Evolutionary conservation across 35 echinoderm and acorn worm genomes (phyloP).

Genomic region (Eucidaris tribuloides): DNA sequence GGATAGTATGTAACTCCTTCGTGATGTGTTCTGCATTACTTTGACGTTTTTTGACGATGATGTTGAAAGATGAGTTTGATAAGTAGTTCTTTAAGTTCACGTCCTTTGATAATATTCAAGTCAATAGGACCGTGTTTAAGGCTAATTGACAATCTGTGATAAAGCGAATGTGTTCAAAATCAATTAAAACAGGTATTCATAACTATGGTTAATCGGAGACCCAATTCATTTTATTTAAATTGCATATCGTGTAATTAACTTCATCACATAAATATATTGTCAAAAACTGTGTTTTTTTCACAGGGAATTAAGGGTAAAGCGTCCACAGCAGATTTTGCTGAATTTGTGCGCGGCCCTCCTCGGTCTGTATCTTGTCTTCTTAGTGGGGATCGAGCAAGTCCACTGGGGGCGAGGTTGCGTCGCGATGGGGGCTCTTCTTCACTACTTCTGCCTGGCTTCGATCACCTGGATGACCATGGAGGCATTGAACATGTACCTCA

Average conservation of each 20-base stretch:
- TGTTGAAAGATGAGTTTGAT: too few species aligned
- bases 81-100: too few species aligned
- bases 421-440: constrained; percentile 41
- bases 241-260: background rate
- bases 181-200: background rate
- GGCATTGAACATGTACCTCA: constrained; percentile 53
- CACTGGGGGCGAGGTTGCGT: background rate
- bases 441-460: constrained; percentile 38
- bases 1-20: too few species aligned
- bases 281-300: background rate
- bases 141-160: background rate
- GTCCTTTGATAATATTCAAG: too few species aligned
- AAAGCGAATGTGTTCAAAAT: background rate
- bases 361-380: constrained; percentile 17
- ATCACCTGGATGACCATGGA: constrained; percentile 43
- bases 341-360: constrained; percentile 14
- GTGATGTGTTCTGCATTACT: too few species aligned
- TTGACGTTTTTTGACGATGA: too few species aligned
- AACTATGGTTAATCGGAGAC: background rate
- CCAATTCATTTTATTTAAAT: background rate
- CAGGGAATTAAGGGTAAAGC: constrained; percentile 19
- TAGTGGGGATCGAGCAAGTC: constrained; percentile 7
- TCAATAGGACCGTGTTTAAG: too few species aligned
- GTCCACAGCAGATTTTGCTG: constrained; percentile 26
- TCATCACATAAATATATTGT: background rate